Evolutionary conservation across 1,140 invertebrate species (phyloP), one percentile per base, ranked within the genome.

Genomic region (Calycopis cecrops): DNA sequence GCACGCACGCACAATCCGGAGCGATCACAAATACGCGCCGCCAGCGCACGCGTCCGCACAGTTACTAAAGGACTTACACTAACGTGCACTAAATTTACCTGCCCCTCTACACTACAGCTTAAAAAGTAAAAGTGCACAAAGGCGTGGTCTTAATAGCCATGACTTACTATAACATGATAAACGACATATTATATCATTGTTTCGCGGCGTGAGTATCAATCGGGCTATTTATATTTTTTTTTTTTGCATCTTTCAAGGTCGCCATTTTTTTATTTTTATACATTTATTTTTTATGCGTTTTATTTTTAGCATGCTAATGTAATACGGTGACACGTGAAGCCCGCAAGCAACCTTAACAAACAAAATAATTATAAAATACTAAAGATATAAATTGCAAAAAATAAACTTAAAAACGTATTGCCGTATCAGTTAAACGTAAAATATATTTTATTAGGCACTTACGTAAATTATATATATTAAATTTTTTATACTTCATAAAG

Each of bases 111-210:
- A 12, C 16, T 53, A 14, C 50, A 73, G 66, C 63, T 73, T 67
- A 69, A 83, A 63, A 79, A 84, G 80, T 84, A 84, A 84, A 84
- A 84, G 80, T 84, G 74, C 67, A 70, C 78, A 69, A 71, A 83
- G 77, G 80, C 71, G 75, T 71, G 76, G 71, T 62, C 48, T 35
- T 37, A 2, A 37, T 14, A 52, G 54, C 57, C 62, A 37, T 62
- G 61, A 59, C 61, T 59, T 16, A 48, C 14, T 42, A 16, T 42
- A 42, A 17, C 40, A 12, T 9, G 40, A 42, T 42, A 42, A 60
- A 40, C 57, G 48, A 47, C 52, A 55, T 37, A 55, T 55, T 59
- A 52, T 55, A 52, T 62, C 47, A 62, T 62, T 62, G 52, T 62
- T 56, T 33, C 12, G 35, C 54, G 37, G 49, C 35, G 18, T 60